Conservation (phyloP, 2,113 vertebrate genomes). For the Pachycephala philippinensis region DNA sequence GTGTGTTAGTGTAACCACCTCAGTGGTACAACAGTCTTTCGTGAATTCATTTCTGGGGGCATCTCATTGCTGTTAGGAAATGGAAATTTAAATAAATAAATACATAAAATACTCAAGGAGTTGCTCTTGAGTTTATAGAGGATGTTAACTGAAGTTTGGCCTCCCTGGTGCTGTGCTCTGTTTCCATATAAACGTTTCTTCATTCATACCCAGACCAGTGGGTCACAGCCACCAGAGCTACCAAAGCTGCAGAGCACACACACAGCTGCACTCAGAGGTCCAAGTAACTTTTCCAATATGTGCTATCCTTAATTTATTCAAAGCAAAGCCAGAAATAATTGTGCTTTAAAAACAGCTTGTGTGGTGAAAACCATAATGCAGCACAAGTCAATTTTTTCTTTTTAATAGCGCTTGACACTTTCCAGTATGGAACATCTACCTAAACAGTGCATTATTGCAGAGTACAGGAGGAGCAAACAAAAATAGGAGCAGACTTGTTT, state of each 20-base stretch:
- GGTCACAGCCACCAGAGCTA: not conserved
- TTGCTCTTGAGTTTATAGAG: not conserved
- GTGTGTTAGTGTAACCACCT: not conserved
- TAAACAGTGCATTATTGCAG: not conserved
- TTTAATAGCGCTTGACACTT: not conserved
- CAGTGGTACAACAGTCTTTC: not conserved
- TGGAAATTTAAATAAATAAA: conserved; percentile 10
- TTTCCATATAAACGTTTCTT: not conserved
- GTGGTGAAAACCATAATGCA: not conserved
- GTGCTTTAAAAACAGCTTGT: not conserved
- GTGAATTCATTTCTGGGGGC: not conserved
- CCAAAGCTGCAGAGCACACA: not conserved
- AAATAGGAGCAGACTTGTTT: not conserved
- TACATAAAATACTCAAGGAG: not conserved
- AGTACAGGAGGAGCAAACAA: not conserved
- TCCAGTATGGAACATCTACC: not conserved
- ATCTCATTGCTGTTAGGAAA: not conserved
- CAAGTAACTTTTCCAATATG: not conserved
- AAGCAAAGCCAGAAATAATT: not conserved
- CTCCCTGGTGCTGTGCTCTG: not conserved
- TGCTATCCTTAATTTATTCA: not conserved
- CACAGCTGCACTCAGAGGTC: not conserved
- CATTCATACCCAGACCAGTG: rapidly evolving
- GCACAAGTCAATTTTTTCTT: not conserved
- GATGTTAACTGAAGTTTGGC: not conserved